Evolutionary conservation across 1,140 invertebrate genomes (phyloP), one percentile per base, ranked within the genome.

Genomic region (Drosophila tropicalis): DNA sequence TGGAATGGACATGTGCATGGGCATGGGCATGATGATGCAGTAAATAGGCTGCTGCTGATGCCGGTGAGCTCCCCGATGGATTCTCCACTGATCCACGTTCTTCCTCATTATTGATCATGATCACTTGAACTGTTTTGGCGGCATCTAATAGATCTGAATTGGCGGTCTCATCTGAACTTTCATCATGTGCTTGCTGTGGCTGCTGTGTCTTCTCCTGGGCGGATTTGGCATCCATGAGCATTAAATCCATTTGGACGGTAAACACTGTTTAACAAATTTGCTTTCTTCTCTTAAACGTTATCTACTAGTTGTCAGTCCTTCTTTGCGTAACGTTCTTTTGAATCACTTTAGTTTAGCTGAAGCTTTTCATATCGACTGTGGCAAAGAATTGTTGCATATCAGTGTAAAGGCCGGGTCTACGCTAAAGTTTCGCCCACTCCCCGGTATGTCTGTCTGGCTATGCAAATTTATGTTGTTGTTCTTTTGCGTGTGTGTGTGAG

Each of bases 391-490:
- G 73, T 76, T 76, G 69, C 64, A 86, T 77, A 74, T 71, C 60
- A 44, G 36, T 51, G 44, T 51, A 19, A 51, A 22, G 44, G 17
- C 44, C 57, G n/a, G 13, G 7, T 39, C 36, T 17, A n/a, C 32
- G 19, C 74, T 7, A 15, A 15, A 25, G 9, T 34, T 32, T 15
- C 29, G 5, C 12, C 3, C 5, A 7, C 7, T 39, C n/a, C 25
- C 40, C 15, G 10, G 12, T 51, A 47, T 15, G 36, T 39, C 36
- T 57, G 60, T 76, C 73, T 76, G 73, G 41, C 65, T 51, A 67
- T 60, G 73, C 58, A 85, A 82, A 85, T 85, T 85, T 81, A 86
- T 85, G 79, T 79, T 64, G 66, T 40, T 32, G 39, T 54, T 60
- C 34, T 29, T 29, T 29, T 29, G 22, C 3, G 22, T 22, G 29